phyloP scores from a whole-genome alignment of 2,888 invertebrate genomes.

The Allolobophora icterica region DNA sequence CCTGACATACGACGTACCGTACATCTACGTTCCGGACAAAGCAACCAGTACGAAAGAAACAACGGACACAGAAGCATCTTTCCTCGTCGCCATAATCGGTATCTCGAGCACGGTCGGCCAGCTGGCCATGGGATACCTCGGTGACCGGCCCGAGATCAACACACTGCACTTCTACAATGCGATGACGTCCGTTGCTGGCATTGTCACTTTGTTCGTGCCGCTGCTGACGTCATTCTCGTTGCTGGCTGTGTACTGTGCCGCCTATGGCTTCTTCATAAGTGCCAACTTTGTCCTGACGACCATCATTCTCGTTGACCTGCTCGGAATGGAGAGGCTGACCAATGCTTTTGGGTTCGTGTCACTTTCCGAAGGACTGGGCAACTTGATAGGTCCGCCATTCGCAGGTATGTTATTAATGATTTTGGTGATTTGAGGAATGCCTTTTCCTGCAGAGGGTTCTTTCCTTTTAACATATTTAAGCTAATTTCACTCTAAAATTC shows the following conservation, averaged over 20 bases:
- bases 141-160: conserved; percentile 82
- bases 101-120: conserved; percentile 82
- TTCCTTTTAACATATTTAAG: neutral
- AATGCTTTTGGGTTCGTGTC: conserved; percentile 87
- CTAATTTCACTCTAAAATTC: neutral
- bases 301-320: conserved; percentile 86
- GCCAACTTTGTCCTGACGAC: conserved; percentile 90
- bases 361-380: conserved; percentile 86
- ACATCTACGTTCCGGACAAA: conserved; percentile 88
- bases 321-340: conserved; percentile 86
- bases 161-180: conserved; percentile 82
- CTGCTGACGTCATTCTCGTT: conserved; percentile 51
- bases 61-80: conserved; percentile 67
- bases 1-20: conserved; percentile 88
- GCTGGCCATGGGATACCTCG: conserved; percentile 80
- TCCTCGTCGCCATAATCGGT: conserved; percentile 79
- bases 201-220: conserved; percentile 57
- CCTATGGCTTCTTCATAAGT: conserved; percentile 85
- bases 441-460: neutral
- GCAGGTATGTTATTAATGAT: conserved; percentile 72
- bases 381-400: conserved; percentile 85
- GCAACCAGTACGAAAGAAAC: conserved; percentile 65
- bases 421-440: neutral
- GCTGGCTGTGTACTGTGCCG: conserved; percentile 51
- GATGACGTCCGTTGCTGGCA: conserved; percentile 71